These are phyloP conservation scores for Mesocentrotus franciscanus DNA, from an alignment of 53 echinoderm and acorn worm genomes.

Conservation along the genomic window DNA sequence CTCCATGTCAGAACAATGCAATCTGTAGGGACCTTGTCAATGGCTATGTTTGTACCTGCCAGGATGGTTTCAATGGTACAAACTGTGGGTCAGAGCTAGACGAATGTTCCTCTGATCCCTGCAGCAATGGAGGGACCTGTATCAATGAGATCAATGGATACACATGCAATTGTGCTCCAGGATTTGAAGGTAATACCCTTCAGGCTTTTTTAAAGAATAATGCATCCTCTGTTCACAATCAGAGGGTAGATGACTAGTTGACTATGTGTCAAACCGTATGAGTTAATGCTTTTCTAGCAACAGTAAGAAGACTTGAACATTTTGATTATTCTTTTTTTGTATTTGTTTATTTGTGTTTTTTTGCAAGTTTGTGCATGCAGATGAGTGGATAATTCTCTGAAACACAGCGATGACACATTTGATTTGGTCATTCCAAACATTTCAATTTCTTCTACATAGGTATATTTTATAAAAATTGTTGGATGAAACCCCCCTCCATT, in stretches of 20 bases:
- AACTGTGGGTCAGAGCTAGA: constrained; percentile 67
- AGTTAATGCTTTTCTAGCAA: too few species aligned
- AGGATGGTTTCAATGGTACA: constrained; percentile 77
- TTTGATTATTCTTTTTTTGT: too few species aligned
- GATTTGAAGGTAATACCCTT: constrained; percentile 69
- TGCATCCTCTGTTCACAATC: too few species aligned
- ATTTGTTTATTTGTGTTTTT: too few species aligned
- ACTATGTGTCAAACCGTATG: too few species aligned
- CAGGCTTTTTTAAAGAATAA: background rate
- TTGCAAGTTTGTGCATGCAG: background rate
- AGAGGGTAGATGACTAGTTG: too few species aligned
- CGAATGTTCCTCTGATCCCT: constrained; percentile 68
- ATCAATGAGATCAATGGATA: constrained; percentile 67
- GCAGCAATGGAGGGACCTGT: constrained; percentile 67
- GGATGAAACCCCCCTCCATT: too few species aligned
- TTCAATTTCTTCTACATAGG: background rate
- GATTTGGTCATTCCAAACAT: too few species aligned
- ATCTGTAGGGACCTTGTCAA: constrained; percentile 73
- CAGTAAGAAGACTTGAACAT: too few species aligned
- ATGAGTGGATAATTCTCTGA: background rate
- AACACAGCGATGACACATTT: too few species aligned
- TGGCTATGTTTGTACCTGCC: constrained; percentile 74
- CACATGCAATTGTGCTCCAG: constrained; percentile 62
- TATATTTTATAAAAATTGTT: too few species aligned
- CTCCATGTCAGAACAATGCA: constrained; percentile 80